Evolutionary conservation across 2,113 vertebrate genomes (phyloP).

Genomic region (Andinoacara biseriatus): DNA sequence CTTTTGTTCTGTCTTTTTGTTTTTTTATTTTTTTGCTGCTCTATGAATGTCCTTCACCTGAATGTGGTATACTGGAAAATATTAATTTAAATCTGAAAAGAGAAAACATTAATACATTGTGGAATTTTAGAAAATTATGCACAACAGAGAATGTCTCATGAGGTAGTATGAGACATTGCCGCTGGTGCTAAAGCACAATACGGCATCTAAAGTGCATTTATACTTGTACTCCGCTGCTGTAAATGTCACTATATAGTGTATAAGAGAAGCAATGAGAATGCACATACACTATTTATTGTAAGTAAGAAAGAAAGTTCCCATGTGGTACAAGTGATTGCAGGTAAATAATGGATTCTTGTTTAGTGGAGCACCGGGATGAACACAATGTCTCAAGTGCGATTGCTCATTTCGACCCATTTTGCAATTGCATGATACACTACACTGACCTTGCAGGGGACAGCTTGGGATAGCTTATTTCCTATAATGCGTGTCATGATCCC

Average conservation of each 20-base stretch:
- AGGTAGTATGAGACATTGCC: slow-evolving; percentile 2
- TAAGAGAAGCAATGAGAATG: slow-evolving; percentile 4
- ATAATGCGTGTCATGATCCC: slow-evolving; percentile 53
- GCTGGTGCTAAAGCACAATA: not conserved
- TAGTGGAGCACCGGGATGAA: slow-evolving; percentile 20
- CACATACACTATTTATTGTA: slow-evolving; percentile 47
- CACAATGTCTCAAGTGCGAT: slow-evolving; percentile 13
- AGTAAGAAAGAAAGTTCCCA: slow-evolving; percentile 37
- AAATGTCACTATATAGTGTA: slow-evolving; percentile 8
- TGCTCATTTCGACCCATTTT: slow-evolving; percentile 61
- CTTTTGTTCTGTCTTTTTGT: not conserved
- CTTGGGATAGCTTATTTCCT: slow-evolving; percentile 37
- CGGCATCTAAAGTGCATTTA: slow-evolving; percentile 24
- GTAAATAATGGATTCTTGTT: slow-evolving; percentile 63
- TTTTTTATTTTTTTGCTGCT: not conserved
- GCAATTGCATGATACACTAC: slow-evolving; percentile 17
- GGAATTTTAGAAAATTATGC: not conserved
- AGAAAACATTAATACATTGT: slow-evolving; percentile 38
- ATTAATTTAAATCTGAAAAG: not conserved
- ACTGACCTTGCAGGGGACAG: slow-evolving; percentile 49
- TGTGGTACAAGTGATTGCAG: slow-evolving; percentile 38
- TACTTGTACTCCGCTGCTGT: slow-evolving; percentile 11
- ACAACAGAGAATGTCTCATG: not conserved
- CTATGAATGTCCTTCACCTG: not conserved
- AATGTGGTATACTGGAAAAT: not conserved